Evolutionary conservation across 1,140 invertebrate genomes (phyloP), one percentile per base, ranked within the genome.

Genomic region (Procambarus clarkii): DNA sequence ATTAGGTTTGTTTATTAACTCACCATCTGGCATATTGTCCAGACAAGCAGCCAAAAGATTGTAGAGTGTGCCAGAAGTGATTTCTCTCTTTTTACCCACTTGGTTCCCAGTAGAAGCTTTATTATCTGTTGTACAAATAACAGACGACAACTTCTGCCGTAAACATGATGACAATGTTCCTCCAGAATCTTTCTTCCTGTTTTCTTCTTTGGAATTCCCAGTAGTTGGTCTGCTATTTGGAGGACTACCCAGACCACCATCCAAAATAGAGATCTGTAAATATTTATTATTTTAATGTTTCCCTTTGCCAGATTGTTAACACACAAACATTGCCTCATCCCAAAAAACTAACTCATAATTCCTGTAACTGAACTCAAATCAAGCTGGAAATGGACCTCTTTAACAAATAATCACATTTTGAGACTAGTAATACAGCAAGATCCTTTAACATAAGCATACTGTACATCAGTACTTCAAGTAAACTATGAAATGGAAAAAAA

Each of bases 61-160:
- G 82, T 94, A 93, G 21, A 94, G 82, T n/a, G 93, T 92, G 48
- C 92, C 92, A 24, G 93, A 93, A 60, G 93, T 94, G 64, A 93
- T 93, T 3, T 90, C 87, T 60, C 92, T 93, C 90, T 94, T 94
- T 86, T 93, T 93, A 15, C 81, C 82, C 60, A 86, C 79, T n/a
- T 91, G 45, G 48, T 86, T 88, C 2, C 91, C 78, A 58, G 69
- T 77, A n/a, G 90, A 82, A 44, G 86, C 93, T 46, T 93, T 92
- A 58, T 91, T 86, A 82, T 91, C 91, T 13, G 92, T 86, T n/a
- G 91, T 78, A 58, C 89, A 92, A n/a, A 93, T 92, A 34, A 92
- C 93, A 11, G 92, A 92, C 2, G 93, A 92, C 45, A 93, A 85
- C 60, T 93, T 92, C 46, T 93, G 92, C 0, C 92, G 92, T 54